Evolutionary conservation across 1,140 invertebrate genomes (phyloP), one percentile per base, ranked within the genome.

Genomic region (Caenorhabditis inopinata): DNA sequence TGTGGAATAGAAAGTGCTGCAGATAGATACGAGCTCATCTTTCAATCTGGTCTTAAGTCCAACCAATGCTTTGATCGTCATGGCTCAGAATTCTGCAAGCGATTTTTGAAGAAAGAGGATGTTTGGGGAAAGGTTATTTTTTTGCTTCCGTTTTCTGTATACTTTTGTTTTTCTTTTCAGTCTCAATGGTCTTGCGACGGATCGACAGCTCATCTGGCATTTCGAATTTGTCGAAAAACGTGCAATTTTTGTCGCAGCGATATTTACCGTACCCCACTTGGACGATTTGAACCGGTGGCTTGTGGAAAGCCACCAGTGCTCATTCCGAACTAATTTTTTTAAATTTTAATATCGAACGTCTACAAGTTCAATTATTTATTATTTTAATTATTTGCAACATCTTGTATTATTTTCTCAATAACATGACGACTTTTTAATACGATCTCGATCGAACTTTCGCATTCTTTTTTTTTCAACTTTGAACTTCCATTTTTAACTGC

Each of bases 11-110:
- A 82, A 38, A 77, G 74, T 38, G 82, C 82, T 18, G 79, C 80
- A 16, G 74, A 83, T 21, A n/a, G 82, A 27, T 81, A 83, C 32
- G 45, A 62, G 6, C 38, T 82, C 46, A 75, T 83, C 35, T 83
- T 83, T 68, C 47, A 46, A 48, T 48, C 84, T 14, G 82, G 80
- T 16, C 46, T 38, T 3, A 45, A 74, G 7, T 82, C 80, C 0
- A 38, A 53, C 47, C 75, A 83, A 74, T 83, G 82, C 75, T 83
- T 78, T 42, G 82, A 83, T 47, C 47, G 82, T 6, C 82, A 83
- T 42, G 51, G 74, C 5, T 18, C 53, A 11, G 82, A 76, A 21
- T 83, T 82, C 51, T 83, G 82, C 49, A 49, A 82, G 23, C 47
- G 75, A 16, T 78, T 83, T 21, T 45, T 77, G 18, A 77, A 78